Conservation (phyloP, 1,140 invertebrate species). For the Pseudomyrmex dendroicus region DNA sequence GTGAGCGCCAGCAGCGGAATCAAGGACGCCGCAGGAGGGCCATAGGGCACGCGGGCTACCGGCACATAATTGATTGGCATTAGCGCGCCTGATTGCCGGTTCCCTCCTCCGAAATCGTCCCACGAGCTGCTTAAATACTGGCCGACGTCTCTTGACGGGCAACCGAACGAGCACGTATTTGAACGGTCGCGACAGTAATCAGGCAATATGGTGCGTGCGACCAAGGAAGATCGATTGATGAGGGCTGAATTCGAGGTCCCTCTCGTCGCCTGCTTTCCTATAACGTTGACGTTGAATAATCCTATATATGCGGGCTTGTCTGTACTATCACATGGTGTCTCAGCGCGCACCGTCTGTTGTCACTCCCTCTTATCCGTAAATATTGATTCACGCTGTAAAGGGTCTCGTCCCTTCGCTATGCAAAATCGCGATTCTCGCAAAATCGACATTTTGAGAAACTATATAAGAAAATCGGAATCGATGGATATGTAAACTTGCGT, state of each 20-base stretch:
- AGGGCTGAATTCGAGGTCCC: neutral
- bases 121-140: constrained; percentile 57
- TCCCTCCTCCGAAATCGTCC: constrained; percentile 52
- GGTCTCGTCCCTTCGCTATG: too few species aligned
- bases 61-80: constrained; percentile 81
- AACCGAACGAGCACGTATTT: constrained; percentile 23
- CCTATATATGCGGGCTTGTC: neutral
- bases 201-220: constrained; percentile 43
- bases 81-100: constrained; percentile 78
- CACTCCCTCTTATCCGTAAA: neutral
- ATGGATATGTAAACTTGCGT: neutral
- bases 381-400: neutral
- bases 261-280: constrained; percentile 18
- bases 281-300: constrained; percentile 41
- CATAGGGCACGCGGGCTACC: constrained; percentile 52
- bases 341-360: neutral
- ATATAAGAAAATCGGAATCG: constrained; percentile 49
- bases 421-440: neutral
- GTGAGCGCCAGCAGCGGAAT: constrained; percentile 27
- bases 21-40: constrained; percentile 53
- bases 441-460: neutral
- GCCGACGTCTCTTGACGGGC: constrained; percentile 21
- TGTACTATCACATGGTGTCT: neutral
- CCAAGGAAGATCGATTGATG: constrained; percentile 45
- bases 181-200: constrained; percentile 52